Percentiles rank a stretch among this genome's conserved stretches.
Evolutionary conservation across 1,140 invertebrate species (phyloP).

Genomic region (Microplitis mediator): DNA sequence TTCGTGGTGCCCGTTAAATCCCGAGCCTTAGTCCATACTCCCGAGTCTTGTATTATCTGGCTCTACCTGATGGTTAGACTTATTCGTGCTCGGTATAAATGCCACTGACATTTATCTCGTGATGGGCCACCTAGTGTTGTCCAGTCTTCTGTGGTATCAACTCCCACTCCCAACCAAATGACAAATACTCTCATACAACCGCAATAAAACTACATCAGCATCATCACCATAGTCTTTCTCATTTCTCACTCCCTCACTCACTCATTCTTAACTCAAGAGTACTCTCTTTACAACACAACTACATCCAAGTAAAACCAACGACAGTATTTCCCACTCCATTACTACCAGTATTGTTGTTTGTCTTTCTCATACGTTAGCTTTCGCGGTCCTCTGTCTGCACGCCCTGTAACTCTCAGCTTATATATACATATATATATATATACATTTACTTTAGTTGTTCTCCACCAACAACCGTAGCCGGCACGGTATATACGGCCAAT

Average conservation of each 20-base stretch:
- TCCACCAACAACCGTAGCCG: background rate
- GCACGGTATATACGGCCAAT: slow-evolving; percentile 33
- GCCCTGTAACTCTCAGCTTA: slow-evolving; percentile 12
- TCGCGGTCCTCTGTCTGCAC: slow-evolving; percentile 16
- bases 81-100: too few relatives aligned
- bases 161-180: background rate
- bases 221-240: background rate
- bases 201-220: background rate
- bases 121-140: too few relatives aligned
- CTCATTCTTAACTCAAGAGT: background rate
- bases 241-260: slow-evolving; percentile 36
- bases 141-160: background rate
- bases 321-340: background rate
- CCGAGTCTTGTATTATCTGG: too few relatives aligned
- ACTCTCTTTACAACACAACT: background rate
- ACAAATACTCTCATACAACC: background rate
- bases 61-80: too few relatives aligned
- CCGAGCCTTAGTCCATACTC: too few relatives aligned
- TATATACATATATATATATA: background rate
- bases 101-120: too few relatives aligned
- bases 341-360: background rate
- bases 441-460: background rate
- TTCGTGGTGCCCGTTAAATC: too few relatives aligned
- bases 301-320: background rate
- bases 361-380: slow-evolving; percentile 21